These are phyloP conservation scores for Atopsyche davidsoni DNA, from an alignment of 1,140 invertebrate species.

Conservation along the genomic window DNA sequence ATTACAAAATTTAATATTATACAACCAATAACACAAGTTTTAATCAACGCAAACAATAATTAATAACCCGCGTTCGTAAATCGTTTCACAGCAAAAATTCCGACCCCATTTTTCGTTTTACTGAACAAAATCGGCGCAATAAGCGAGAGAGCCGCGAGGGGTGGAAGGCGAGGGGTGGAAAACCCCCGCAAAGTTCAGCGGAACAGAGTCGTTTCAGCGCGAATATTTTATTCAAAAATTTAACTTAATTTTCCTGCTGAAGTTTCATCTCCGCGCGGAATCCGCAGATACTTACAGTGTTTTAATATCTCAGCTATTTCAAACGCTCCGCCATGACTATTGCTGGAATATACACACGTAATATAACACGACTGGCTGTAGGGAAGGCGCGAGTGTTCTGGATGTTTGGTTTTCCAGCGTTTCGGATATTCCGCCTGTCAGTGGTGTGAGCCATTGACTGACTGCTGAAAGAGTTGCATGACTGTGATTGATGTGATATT, in stretches of 20 bases:
- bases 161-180: neutral
- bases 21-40: too few relatives aligned
- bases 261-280: conserved; percentile 16
- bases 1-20: too few relatives aligned
- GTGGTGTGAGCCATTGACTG: conserved; percentile 1
- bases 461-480: neutral
- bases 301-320: conserved; percentile 18
- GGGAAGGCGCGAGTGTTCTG: neutral
- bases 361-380: neutral
- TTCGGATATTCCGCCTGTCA: too few relatives aligned
- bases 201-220: conserved; percentile 20
- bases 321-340: conserved; percentile 4
- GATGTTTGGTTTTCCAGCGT: too few relatives aligned
- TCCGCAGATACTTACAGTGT: conserved; percentile 13
- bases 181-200: neutral
- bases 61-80: too few relatives aligned
- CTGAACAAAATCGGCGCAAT: conserved; percentile 8
- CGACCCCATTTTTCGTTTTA: too few relatives aligned
- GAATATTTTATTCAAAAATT: conserved; percentile 28
- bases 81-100: too few relatives aligned
- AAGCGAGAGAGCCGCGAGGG: neutral
- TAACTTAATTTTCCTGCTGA: conserved; percentile 22
- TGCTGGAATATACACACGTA: neutral
- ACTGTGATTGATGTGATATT: conserved; percentile 1
- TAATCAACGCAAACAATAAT: too few relatives aligned